Evolutionary conservation across 2,797 vertebrate genomes (phyloP).

Genomic region (Aplochiton taeniatus): DNA sequence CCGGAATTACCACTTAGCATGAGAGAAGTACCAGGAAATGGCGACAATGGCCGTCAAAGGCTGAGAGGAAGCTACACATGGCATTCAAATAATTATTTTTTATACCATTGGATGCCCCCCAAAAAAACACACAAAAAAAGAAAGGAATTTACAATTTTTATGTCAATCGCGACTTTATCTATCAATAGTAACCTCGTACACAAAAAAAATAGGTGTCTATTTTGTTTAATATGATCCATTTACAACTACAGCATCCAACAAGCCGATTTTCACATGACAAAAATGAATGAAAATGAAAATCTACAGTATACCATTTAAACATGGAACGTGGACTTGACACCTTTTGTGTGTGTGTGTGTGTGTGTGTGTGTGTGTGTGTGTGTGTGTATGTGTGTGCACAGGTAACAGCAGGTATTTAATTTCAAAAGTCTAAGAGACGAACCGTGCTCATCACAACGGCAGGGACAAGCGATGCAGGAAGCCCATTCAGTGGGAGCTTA

Average conservation of each 20-base stretch:
- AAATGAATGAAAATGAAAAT: neutral
- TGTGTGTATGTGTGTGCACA: neutral
- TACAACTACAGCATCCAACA: too few species aligned
- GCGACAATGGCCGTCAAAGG: slow-evolving; percentile 54
- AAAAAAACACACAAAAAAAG: neutral
- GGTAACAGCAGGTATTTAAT: slow-evolving; percentile 15
- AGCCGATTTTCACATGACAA: neutral
- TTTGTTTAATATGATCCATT: neutral
- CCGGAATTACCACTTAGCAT: slow-evolving; percentile 71
- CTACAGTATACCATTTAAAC: neutral
- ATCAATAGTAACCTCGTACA: neutral
- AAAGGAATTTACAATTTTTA: neutral
- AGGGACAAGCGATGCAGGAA: slow-evolving; percentile 41
- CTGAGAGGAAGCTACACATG: slow-evolving; percentile 11
- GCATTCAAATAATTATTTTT: slow-evolving; percentile 38
- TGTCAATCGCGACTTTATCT: neutral
- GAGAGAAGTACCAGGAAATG: slow-evolving; percentile 65
- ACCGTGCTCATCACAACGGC: slow-evolving; percentile 17
- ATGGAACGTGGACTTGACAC: neutral
- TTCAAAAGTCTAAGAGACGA: neutral
- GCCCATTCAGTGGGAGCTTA: slow-evolving; percentile 31
- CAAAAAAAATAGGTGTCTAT: neutral
- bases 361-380: neutral
- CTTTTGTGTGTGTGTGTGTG: neutral
- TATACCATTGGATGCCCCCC: neutral